Percentiles rank a stretch among this genome's conserved stretches.
Conservation (phyloP, 2,797 vertebrate species). For the Gymnocypris eckloni region DNA sequence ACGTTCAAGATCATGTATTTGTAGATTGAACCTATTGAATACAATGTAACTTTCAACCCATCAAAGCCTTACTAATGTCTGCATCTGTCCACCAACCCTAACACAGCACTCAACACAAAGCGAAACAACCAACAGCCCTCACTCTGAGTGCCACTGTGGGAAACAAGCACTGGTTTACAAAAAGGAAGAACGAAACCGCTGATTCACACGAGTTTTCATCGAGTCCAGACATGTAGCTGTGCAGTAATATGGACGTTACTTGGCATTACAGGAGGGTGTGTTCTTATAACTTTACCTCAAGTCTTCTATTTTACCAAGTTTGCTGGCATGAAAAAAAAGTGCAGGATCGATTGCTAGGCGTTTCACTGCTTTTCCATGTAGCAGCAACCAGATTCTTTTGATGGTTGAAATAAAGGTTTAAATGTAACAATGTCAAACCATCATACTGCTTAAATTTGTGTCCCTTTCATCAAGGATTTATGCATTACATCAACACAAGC, state of each 20-base stretch:
- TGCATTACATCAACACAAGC: not conserved
- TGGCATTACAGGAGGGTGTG: not conserved
- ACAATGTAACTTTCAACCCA: not conserved
- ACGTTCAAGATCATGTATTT: not conserved
- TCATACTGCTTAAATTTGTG: not conserved
- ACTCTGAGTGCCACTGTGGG: not conserved
- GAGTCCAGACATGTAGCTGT: not conserved
- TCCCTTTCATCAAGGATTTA: not conserved
- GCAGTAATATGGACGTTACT: not conserved
- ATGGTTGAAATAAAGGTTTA: not conserved
- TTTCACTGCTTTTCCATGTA: not conserved
- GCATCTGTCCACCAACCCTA: not conserved
- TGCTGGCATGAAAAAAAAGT: not conserved
- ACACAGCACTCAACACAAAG: not conserved
- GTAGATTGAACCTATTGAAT: not conserved
- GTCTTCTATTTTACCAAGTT: not conserved
- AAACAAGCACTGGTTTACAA: slow-evolving; percentile 17
- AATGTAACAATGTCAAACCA: not conserved
- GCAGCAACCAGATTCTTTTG: not conserved
- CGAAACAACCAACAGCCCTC: not conserved
- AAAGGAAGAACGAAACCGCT: slow-evolving; percentile 24
- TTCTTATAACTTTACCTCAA: not conserved
- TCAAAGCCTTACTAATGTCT: not conserved
- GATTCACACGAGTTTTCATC: not conserved
- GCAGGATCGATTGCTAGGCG: not conserved